Evolutionary conservation across 2,113 vertebrate genomes (phyloP).

Genomic region (Paramisgurnus dabryanus): DNA sequence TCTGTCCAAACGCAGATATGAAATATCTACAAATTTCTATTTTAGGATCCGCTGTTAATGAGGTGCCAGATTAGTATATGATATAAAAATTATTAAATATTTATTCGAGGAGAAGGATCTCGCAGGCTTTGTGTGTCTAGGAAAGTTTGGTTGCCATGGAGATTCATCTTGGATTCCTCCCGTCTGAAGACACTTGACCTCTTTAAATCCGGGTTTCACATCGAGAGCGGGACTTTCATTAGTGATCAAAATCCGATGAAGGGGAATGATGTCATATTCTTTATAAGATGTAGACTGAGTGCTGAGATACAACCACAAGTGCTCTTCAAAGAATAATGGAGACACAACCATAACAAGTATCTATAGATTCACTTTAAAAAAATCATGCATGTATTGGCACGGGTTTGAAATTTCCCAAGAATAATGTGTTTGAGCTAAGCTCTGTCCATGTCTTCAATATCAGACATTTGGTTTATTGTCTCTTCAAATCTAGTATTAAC

Average conservation of each 20-base stretch:
- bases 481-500: conserved; percentile 7
- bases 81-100: conserved; percentile 77
- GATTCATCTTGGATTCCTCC: conserved; percentile 48
- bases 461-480: background rate
- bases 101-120: conserved; percentile 67
- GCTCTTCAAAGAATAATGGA: conserved; percentile 1
- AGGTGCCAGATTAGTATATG: conserved; percentile 75
- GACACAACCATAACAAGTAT: background rate
- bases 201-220: background rate
- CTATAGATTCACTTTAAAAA: background rate
- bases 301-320: background rate
- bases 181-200: conserved; percentile 52
- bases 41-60: conserved; percentile 65
- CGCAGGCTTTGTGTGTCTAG: conserved; percentile 59
- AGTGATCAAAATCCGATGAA: conserved; percentile 6
- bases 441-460: background rate
- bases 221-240: conserved; percentile 20
- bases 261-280: background rate
- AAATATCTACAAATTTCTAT: conserved; percentile 66
- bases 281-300: background rate
- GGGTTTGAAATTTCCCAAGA: background rate
- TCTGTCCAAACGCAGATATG: conserved; percentile 71
- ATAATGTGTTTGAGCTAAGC: background rate
- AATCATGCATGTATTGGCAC: background rate
- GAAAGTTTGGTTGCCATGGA: conserved; percentile 53